A percentile compares a stretch with the other conserved stretches of the same genome.
Evolutionary conservation across 2,797 vertebrate genomes (phyloP).

Genomic region (Erethizon dorsatum): DNA sequence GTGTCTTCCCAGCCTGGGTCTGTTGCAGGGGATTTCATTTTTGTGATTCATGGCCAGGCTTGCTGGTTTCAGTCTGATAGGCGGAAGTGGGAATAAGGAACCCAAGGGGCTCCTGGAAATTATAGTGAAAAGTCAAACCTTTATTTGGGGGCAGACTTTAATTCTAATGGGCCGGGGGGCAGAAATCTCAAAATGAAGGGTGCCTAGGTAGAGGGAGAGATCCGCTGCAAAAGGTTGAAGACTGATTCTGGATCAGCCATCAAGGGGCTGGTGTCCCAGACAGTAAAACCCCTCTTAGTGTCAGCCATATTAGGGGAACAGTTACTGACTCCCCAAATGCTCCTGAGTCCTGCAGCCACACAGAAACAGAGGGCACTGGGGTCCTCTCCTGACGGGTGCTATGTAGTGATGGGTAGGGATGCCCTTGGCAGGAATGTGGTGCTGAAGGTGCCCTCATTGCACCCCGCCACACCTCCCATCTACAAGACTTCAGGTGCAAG

Average conservation of each 20-base stretch:
- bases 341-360: slow-evolving; percentile 63
- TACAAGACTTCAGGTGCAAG: not conserved
- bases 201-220: not conserved
- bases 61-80: not conserved
- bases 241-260: not conserved
- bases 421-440: not conserved
- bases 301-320: slow-evolving; percentile 56
- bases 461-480: not conserved
- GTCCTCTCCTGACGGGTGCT: slow-evolving; percentile 51
- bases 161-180: not conserved
- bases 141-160: not conserved
- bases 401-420: not conserved
- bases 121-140: not conserved
- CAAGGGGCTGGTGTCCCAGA: not conserved
- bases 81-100: not conserved
- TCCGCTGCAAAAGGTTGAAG: not conserved
- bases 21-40: slow-evolving; percentile 35
- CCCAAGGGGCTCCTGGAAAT: not conserved
- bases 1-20: slow-evolving; percentile 35
- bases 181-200: slow-evolving; percentile 13
- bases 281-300: not conserved
- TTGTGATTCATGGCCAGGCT: slow-evolving; percentile 13
- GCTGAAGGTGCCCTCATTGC: not conserved
- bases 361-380: not conserved
- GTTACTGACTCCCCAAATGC: not conserved